Evolutionary conservation across 2,888 invertebrate species (phyloP).

Genomic region (Tanytarsus gracilentus): DNA sequence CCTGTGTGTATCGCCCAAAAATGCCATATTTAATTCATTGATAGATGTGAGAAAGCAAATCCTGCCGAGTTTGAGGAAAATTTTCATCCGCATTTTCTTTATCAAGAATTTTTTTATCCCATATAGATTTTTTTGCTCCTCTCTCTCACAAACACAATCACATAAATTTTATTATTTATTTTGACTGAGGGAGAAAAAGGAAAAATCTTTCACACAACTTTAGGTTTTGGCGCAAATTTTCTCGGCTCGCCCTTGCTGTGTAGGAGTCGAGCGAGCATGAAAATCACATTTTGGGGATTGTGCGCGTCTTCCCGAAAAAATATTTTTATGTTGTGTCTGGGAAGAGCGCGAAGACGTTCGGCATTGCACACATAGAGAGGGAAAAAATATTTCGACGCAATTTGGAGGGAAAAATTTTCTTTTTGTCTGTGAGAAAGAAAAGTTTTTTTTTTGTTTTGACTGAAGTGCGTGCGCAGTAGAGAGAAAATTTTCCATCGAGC

Average conservation of each 20-base stretch:
- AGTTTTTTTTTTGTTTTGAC: background rate
- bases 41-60: background rate
- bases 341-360: background rate
- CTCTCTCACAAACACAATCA: background rate
- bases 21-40: background rate
- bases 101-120: background rate
- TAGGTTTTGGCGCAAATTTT: constrained; percentile 26
- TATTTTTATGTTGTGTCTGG: constrained; percentile 3
- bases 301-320: background rate
- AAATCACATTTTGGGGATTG: background rate
- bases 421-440: background rate
- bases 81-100: background rate
- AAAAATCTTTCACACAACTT: no score
- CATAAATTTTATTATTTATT: constrained; percentile 15
- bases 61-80: background rate
- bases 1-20: no score
- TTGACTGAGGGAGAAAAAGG: no score
- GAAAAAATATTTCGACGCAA: constrained; percentile 4
- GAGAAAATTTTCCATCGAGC: no score
- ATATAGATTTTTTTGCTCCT: background rate
- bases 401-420: constrained; percentile 12
- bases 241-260: no score
- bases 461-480: background rate
- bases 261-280: background rate
- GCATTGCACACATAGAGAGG: background rate